Percentiles rank a stretch among this genome's conserved stretches.
Conservation (phyloP, 2,113 vertebrate species). For the Tyto alba region DNA sequence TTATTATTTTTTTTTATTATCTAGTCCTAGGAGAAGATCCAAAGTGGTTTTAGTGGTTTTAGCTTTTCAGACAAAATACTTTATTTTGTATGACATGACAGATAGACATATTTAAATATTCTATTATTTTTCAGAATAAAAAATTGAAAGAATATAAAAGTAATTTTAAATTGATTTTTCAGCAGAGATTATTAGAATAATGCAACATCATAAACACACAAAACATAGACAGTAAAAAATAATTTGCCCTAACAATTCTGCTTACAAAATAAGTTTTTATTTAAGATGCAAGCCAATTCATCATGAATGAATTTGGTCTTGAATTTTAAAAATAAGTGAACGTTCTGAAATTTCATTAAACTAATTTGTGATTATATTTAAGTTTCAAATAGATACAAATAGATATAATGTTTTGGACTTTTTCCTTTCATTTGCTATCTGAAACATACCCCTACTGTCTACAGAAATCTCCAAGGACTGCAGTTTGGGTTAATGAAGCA, state of each 20-base stretch:
- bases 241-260: neutral
- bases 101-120: neutral
- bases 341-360: neutral
- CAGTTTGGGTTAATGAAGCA: neutral
- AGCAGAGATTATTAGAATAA: neutral
- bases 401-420: rapidly evolving
- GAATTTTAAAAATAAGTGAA: neutral
- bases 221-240: neutral
- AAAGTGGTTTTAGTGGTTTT: neutral
- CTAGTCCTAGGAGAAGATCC: neutral
- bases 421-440: neutral
- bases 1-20: neutral
- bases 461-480: neutral
- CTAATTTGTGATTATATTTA: neutral
- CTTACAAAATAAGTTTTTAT: neutral
- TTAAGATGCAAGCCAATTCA: neutral
- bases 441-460: neutral
- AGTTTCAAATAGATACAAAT: neutral
- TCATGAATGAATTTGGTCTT: rapidly evolving
- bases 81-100: neutral
- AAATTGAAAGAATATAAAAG: neutral
- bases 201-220: neutral
- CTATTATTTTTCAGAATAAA: neutral
- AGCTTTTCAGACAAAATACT: neutral
- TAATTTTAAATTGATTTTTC: neutral